Base-by-base conservation (phyloP, 2,888 invertebrate genomes). In the Eilema griseolum region DNA sequence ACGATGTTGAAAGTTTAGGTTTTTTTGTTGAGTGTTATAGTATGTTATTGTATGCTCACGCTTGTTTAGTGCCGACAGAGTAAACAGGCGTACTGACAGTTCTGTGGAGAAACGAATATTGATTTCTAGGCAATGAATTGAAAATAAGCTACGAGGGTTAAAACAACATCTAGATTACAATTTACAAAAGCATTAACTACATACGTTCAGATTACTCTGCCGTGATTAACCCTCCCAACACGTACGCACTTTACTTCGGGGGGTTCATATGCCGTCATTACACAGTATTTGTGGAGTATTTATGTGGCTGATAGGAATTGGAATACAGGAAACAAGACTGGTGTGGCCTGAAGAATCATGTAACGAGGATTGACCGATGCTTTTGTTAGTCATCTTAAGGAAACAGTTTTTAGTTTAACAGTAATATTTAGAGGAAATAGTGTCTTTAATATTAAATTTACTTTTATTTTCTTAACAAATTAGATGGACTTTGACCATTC, bases 401-500 rank as follows among this genome's bases (percentile, higher is more conserved):
- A n/a, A n/a, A n/a, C n/a, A n/a, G n/a, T n/a, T n/a, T n/a, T n/a
- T n/a, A n/a, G n/a, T n/a, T n/a, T n/a, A n/a, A n/a, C n/a, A n/a
- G n/a, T n/a, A n/a, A n/a, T n/a, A n/a, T n/a, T n/a, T n/a, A 4
- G n/a, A 16, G 14, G 41, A 16, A 4, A 41, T 41, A 16, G 14
- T 41, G 14, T 41, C 41, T 41, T 3, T 46, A 20, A 20, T 5
- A 20, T 20, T 46, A 20, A 20, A 46, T 20, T 46, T 46, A 46
- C 20, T n/a, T 8, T 26, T 31, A 11, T 20, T 61, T 26, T 52
- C 52, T 26, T 12, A 37, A 24, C 3, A 46, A 31, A 52, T 5
- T 80, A 95, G 94, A 93, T 95, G 86, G 93, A 95, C 64, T 95
- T 95, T 86, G 93, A 91, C 61, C 89, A 92, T 67, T 81, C 89